Evolutionary conservation across 1,140 invertebrate species (phyloP).

Genomic region (Adoxophyes honmai): DNA sequence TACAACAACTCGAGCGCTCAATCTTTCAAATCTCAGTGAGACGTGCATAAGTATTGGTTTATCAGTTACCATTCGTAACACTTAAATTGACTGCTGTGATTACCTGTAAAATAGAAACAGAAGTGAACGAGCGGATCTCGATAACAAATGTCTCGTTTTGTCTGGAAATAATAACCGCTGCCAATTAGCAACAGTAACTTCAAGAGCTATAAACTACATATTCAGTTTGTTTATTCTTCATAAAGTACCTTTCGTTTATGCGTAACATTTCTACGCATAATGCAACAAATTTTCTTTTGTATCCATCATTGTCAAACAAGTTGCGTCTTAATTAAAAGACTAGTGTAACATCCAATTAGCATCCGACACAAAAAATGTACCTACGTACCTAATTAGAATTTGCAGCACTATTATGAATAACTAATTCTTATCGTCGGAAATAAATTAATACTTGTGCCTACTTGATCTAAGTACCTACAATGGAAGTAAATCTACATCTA

Average conservation of each 20-base stretch:
- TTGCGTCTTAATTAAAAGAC: not conserved
- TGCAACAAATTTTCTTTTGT: not conserved
- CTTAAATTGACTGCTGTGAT: not conserved
- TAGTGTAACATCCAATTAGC: slow-evolving; percentile 3
- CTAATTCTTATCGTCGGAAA: too few species aligned
- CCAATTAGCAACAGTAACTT: too few species aligned
- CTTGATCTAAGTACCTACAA: too few species aligned
- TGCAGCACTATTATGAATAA: not conserved
- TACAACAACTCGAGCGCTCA: too few species aligned
- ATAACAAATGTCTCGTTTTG: too few species aligned
- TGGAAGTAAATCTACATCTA: too few species aligned
- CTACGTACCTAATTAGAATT: not conserved
- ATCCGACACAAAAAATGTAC: not conserved
- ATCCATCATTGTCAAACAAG: slow-evolving; percentile 12
- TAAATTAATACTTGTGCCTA: too few species aligned
- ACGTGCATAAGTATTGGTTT: not conserved
- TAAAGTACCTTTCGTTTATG: too few species aligned
- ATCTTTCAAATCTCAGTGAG: not conserved
- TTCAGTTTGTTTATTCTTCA: too few species aligned
- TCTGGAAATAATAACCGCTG: too few species aligned
- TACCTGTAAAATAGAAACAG: not conserved
- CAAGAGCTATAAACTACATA: too few species aligned
- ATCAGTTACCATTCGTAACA: slow-evolving; percentile 8
- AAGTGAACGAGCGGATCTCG: not conserved
- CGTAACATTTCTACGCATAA: not conserved